Conservation (phyloP, 2,797 vertebrate species). For the Geotrypetes seraphini region DNA sequence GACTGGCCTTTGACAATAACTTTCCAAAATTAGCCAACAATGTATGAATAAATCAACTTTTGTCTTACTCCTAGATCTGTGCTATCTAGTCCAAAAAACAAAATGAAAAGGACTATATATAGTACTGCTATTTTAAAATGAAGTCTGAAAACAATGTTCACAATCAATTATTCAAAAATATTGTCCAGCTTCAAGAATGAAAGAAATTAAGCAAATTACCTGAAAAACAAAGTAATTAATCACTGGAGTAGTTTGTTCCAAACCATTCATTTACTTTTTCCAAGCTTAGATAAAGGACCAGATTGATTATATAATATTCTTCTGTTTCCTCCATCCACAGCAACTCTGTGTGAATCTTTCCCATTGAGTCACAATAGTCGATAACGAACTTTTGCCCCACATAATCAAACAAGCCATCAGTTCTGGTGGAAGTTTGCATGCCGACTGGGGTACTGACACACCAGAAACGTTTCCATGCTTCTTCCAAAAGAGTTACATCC, state of each 20-base stretch:
- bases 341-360: conserved; percentile 55
- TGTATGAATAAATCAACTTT: too few species aligned
- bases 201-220: background rate
- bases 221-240: background rate
- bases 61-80: too few species aligned
- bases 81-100: too few species aligned
- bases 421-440: conserved; percentile 20
- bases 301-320: conserved; percentile 56
- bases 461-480: conserved; percentile 68
- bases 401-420: conserved; percentile 36
- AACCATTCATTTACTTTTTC: conserved; percentile 70
- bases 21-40: too few species aligned
- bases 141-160: too few species aligned
- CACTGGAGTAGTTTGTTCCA: conserved; percentile 58
- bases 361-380: conserved; percentile 53
- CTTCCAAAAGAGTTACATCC: conserved; percentile 74
- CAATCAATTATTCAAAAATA: too few species aligned
- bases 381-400: conserved; percentile 48
- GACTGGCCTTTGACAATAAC: too few species aligned
- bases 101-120: too few species aligned
- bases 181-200: conserved; percentile 1
- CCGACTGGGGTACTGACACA: conserved; percentile 65
- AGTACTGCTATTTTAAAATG: too few species aligned
- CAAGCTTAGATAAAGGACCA: conserved; percentile 58
- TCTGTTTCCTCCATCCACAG: conserved; percentile 48